Evolutionary conservation across 1,140 invertebrate genomes (phyloP).

Genomic region (Aphis gossypii): DNA sequence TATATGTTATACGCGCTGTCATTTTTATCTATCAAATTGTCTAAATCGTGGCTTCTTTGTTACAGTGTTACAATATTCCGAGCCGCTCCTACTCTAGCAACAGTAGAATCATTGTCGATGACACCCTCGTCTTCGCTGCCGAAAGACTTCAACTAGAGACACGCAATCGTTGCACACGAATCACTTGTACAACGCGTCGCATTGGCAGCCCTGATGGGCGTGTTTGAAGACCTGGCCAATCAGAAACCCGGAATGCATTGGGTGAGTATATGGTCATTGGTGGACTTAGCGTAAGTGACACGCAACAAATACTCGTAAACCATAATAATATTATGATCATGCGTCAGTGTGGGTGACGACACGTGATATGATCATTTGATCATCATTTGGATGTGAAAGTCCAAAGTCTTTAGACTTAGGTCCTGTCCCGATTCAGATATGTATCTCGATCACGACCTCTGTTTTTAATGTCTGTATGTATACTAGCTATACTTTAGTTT

Average conservation of each 20-base stretch:
- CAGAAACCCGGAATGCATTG: slow-evolving; percentile 69
- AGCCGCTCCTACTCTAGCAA: not conserved
- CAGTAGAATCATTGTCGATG: not conserved
- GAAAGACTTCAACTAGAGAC: not conserved
- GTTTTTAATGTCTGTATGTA: not conserved
- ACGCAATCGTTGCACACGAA: not conserved
- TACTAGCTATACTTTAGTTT: not conserved
- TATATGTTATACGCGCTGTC: too few species aligned
- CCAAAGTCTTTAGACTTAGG: not conserved
- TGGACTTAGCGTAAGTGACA: not conserved
- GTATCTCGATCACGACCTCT: not conserved
- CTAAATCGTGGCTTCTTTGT: not conserved
- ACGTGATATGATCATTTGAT: not conserved
- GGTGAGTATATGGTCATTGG: slow-evolving; percentile 63
- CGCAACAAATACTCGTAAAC: not conserved
- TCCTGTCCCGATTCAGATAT: not conserved
- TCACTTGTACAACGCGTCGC: slow-evolving; percentile 28
- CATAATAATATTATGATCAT: not conserved
- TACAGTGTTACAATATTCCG: slow-evolving; percentile 41
- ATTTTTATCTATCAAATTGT: not conserved
- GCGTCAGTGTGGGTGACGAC: not conserved
- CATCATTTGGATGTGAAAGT: not conserved
- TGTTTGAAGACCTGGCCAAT: slow-evolving; percentile 69
- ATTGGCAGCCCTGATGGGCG: slow-evolving; percentile 66
- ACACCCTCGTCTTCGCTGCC: not conserved